A percentile compares a stretch with the other conserved stretches of the same genome.
phyloP scores from a whole-genome alignment of 2,113 vertebrate genomes.

The Megaceryle maxima region DNA sequence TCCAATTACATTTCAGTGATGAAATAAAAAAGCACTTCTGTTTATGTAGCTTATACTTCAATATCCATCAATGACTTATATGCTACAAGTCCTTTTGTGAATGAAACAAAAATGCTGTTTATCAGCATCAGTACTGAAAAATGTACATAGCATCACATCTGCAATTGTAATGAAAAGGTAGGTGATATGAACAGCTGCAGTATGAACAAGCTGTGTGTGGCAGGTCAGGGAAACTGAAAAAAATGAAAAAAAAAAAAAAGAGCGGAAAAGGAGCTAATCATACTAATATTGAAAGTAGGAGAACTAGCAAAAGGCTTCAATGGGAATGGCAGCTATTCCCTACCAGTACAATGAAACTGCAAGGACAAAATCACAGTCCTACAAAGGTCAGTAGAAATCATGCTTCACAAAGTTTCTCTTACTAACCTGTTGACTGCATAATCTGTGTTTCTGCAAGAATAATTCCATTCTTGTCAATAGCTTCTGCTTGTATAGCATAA shows the following conservation, averaged over 20 bases:
- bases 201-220: background rate
- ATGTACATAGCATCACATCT: background rate
- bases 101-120: background rate
- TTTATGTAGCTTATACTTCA: background rate
- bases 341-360: background rate
- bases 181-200: background rate
- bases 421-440: constrained; percentile 73
- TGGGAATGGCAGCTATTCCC: background rate
- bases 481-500: constrained; percentile 77
- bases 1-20: background rate
- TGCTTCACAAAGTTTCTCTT: background rate
- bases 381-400: background rate
- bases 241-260: background rate
- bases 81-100: background rate
- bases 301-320: background rate
- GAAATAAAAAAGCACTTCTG: background rate
- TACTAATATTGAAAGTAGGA: background rate
- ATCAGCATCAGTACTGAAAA: background rate
- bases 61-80: background rate
- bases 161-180: background rate
- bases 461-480: constrained; percentile 71
- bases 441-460: constrained; percentile 68
- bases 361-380: background rate
- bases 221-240: background rate
- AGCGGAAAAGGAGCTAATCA: background rate